Evolutionary conservation across 2,888 invertebrate species (phyloP), one percentile per base, ranked within the genome.

Genomic region (Fabriciana adippe): DNA sequence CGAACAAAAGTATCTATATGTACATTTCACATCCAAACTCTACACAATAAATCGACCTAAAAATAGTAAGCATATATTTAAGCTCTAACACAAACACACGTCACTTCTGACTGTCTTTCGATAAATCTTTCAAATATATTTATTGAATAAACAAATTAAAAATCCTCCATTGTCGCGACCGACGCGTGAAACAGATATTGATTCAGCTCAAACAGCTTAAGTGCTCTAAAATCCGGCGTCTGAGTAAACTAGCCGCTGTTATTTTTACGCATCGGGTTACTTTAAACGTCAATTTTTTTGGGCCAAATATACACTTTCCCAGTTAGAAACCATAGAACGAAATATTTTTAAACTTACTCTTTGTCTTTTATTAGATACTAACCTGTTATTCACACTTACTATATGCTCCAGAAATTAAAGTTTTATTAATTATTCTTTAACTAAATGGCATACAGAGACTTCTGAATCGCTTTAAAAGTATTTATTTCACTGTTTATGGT

Each of bases 61-160:
- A 35, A 41, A 41, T 41, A 11, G 11, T 41, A 11, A 41, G 8
- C 35, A 41, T 41, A 41, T 41, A 41, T 41, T 41, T 53, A 26
- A 13, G 18, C 21, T 55, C 6, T n/a, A 15, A 14, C 0, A 31
- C 50, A 16, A 16, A 31, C 14, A 31, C 18, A 61, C 26, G 41
- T 16, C 61, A 61, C 41, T 61, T 61, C 51, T 18, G 18, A 3
- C 2, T 51, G 2, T 13, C 6, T 48, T 21, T n/a, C 55, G 35
- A 16, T 53, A 55, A 55, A 59, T 48, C 55, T 31, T 16, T 13
- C 67, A 61, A 67, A 73, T 64, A 73, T 64, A 70, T 72, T 72
- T 59, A 59, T 11, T 21, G 15, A 54, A 56, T 66, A 73, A 72
- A 71, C 64, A 71, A 54, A 67, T 64, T 62, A 48, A 47, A 54